A percentile compares a stretch with the other conserved stretches of the same genome.
phyloP scores from a whole-genome alignment of 2,113 vertebrate genomes.

The Jaculus jaculus region DNA sequence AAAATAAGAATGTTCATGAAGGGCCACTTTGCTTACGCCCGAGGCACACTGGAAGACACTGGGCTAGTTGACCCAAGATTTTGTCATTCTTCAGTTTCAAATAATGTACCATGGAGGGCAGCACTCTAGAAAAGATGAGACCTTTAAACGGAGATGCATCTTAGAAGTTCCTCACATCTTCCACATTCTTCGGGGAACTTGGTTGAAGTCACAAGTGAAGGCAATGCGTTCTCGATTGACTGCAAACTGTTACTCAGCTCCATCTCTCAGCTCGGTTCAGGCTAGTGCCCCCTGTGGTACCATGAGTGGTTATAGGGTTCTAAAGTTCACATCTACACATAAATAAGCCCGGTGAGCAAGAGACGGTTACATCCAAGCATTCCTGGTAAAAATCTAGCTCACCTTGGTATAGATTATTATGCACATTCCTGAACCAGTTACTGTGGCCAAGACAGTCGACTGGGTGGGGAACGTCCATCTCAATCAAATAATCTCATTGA shows the following conservation, averaged over 20 bases:
- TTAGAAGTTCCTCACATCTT: slow-evolving; percentile 13
- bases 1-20: slow-evolving; percentile 37
- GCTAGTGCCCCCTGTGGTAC: background rate
- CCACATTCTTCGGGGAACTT: background rate
- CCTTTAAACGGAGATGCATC: background rate
- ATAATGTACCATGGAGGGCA: background rate
- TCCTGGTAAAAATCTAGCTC: background rate
- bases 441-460: background rate
- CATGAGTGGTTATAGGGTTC: background rate
- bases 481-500: background rate
- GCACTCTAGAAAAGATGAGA: background rate
- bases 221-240: background rate
- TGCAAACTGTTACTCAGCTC: background rate
- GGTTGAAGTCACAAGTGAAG: background rate
- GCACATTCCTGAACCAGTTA: background rate
- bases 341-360: background rate
- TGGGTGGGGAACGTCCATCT: background rate
- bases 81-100: background rate
- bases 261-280: background rate
- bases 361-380: background rate
- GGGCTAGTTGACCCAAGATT: background rate
- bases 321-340: background rate
- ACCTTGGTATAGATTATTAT: background rate
- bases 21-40: background rate
- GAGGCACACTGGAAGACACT: background rate